Conservation (phyloP, 2,888 invertebrate species). For the Aelia acuminata region DNA sequence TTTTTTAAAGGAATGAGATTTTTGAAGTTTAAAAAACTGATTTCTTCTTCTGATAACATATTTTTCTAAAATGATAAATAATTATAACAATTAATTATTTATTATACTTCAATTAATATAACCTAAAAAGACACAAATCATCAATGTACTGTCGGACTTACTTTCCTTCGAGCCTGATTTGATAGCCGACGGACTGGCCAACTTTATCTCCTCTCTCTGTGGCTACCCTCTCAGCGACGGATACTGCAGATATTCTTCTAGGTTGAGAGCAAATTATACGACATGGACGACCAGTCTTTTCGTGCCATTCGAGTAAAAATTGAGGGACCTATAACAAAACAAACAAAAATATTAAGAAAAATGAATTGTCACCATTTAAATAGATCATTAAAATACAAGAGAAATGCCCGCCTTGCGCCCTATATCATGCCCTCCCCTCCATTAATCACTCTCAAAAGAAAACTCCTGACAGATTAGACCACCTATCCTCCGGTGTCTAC, state of each 20-base stretch:
- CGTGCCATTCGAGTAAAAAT: constrained; percentile 85
- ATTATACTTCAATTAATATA: too few species aligned
- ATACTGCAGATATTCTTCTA: constrained; percentile 89
- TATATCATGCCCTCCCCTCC: too few species aligned
- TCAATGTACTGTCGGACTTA: constrained; percentile 67
- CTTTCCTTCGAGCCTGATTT: constrained; percentile 81
- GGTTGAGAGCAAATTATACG: constrained; percentile 96
- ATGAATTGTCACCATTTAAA: too few species aligned
- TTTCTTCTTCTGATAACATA: neutral
- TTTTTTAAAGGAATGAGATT: neutral
- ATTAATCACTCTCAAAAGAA: too few species aligned
- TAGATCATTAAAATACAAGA: too few species aligned
- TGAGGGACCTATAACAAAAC: constrained; percentile 80
- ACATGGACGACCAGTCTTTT: constrained; percentile 76
- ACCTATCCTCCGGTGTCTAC: too few species aligned
- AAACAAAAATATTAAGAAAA: neutral
- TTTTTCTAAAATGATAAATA: neutral
- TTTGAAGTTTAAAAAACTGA: neutral
- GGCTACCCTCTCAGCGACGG: constrained; percentile 88
- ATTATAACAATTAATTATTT: too few species aligned
- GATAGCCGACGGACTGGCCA: constrained; percentile 76
- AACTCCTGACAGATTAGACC: too few species aligned
- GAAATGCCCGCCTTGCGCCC: too few species aligned
- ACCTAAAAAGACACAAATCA: too few species aligned
- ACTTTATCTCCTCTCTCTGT: constrained; percentile 75